phyloP scores from a whole-genome alignment of 2,888 invertebrate genomes.

The Ornithoptera alexandrae region DNA sequence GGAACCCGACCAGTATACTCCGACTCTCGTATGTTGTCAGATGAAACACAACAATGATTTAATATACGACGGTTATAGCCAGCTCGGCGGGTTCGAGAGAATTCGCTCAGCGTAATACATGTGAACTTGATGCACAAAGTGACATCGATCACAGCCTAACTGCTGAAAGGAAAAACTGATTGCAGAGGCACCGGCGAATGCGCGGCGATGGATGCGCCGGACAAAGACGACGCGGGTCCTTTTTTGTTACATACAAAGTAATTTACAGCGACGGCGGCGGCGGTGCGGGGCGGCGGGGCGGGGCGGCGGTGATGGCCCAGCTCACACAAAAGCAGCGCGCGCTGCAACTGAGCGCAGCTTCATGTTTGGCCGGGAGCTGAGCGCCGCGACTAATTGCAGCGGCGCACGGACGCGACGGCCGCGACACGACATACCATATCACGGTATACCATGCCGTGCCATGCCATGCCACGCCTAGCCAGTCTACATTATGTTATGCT shows the following conservation, averaged over 20 bases:
- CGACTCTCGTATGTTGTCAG: no score
- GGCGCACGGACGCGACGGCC: background rate
- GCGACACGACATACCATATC: background rate
- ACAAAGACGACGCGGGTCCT: constrained; percentile 8
- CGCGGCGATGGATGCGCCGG: background rate
- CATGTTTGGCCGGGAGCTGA: constrained; percentile 19
- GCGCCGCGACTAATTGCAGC: constrained; percentile 23
- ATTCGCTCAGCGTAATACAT: no score
- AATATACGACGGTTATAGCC: no score
- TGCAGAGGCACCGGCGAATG: background rate
- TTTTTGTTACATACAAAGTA: constrained; percentile 20
- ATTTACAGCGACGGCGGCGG: constrained; percentile 14
- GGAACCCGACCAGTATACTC: no score
- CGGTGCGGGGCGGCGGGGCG: background rate
- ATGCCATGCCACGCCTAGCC: no score
- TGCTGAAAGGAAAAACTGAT: no score
- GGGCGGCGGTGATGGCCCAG: no score
- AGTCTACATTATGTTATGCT: no score
- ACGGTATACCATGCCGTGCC: background rate
- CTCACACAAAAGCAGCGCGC: constrained; percentile 19
- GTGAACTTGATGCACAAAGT: no score
- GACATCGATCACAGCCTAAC: no score
- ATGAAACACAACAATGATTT: no score
- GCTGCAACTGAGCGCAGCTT: constrained; percentile 15
- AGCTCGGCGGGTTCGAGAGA: no score